Conservation (phyloP, 2,797 vertebrate species). For the Pangasius larnaudii region DNA sequence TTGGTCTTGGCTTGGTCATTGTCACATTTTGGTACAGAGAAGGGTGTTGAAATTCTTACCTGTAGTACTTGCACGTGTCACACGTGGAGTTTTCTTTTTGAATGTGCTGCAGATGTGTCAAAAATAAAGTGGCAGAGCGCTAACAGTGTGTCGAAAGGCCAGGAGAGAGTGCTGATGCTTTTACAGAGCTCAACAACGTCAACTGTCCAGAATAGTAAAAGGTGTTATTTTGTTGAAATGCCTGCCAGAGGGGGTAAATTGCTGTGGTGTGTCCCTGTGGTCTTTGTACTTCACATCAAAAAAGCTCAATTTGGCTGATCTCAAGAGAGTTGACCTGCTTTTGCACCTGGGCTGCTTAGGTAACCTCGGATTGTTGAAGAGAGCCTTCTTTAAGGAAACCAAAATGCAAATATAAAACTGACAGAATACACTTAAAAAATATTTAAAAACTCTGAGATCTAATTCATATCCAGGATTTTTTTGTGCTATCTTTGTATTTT, state of each 20-base stretch:
- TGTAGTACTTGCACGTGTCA: not conserved
- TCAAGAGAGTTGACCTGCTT: not conserved
- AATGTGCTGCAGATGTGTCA: not conserved
- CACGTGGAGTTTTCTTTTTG: not conserved
- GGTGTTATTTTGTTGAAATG: conserved; percentile 37
- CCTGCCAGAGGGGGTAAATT: conserved; percentile 22
- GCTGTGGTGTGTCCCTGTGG: not conserved
- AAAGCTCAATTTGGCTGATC: not conserved
- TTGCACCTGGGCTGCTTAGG: not conserved
- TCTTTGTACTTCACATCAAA: not conserved
- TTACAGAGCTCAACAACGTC: not conserved
- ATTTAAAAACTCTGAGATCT: too few relatives aligned
- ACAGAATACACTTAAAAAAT: not conserved
- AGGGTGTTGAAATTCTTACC: not conserved
- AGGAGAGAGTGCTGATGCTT: conserved; percentile 14
- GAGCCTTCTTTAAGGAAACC: not conserved
- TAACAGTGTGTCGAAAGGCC: conserved; percentile 14
- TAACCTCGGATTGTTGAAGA: not conserved
- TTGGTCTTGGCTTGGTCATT: not conserved
- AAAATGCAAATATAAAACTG: not conserved
- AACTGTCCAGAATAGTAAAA: conserved; percentile 8
- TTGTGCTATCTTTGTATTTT: too few relatives aligned
- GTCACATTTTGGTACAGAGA: not conserved
- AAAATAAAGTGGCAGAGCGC: not conserved
- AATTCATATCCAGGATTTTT: too few relatives aligned